These are phyloP conservation scores for Empis stercorea DNA, from an alignment of 2,888 invertebrate genomes.

Conservation along the genomic window DNA sequence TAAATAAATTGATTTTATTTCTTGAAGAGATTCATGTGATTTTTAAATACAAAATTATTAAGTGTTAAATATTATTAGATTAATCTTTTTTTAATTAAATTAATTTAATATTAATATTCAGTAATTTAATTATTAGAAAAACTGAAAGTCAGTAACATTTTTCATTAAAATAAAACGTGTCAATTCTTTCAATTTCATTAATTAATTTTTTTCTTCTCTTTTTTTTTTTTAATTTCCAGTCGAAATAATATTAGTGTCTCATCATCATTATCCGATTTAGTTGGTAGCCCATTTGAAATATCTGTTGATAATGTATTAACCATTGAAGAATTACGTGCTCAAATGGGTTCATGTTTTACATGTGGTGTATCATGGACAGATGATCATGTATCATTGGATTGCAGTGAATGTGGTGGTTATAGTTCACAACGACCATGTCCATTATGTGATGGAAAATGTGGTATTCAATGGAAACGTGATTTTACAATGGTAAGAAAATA, in stretches of 20 bases:
- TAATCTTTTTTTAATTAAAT: no score
- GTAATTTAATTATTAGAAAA: no score
- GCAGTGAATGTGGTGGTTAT: constrained; percentile 69
- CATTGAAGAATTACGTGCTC: constrained; percentile 56
- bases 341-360: constrained; percentile 61
- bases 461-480: constrained; percentile 60
- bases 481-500: constrained; percentile 53
- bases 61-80: no score
- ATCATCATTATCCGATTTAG: constrained; percentile 34
- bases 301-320: constrained; percentile 43
- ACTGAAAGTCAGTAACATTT: no score
- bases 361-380: constrained; percentile 73
- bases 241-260: constrained; percentile 34
- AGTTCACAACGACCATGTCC: constrained; percentile 63
- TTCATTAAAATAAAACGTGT: no score
- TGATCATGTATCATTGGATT: constrained; percentile 62
- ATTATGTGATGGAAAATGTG: constrained; percentile 60
- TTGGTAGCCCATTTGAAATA: constrained; percentile 32
- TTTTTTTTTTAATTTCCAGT: constrained; percentile 20
- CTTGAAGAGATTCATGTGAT: no score
- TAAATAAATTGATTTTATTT: no score
- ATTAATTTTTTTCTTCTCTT: no score
- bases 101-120: no score
- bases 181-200: no score
- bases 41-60: no score